Conservation (phyloP, 2,797 vertebrate species). For the Myotis findleyi region DNA sequence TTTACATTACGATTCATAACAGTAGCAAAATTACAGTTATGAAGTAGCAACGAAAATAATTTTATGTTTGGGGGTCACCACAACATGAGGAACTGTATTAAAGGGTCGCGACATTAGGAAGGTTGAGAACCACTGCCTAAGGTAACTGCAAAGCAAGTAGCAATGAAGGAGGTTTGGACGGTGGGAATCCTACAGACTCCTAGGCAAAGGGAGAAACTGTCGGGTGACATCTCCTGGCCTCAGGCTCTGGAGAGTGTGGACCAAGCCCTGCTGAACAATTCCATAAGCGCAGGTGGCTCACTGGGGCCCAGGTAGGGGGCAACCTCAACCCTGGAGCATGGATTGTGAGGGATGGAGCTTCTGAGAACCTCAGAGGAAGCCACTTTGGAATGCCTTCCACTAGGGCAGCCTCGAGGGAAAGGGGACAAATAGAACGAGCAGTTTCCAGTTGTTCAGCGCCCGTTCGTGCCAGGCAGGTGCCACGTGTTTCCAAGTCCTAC, state of each 20-base stretch:
- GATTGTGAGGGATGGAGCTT: not conserved
- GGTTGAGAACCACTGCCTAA: no score
- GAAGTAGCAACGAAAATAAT: no score
- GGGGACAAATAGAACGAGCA: not conserved
- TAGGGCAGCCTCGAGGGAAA: not conserved
- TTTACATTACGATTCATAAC: no score
- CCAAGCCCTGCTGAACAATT: not conserved
- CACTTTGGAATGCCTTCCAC: not conserved
- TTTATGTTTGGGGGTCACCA: no score
- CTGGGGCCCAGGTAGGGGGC: not conserved
- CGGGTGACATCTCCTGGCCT: not conserved
- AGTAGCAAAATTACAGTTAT: no score
- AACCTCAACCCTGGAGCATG: not conserved
- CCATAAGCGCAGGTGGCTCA: not conserved
- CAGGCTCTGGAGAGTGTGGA: not conserved
- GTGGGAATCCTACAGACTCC: not conserved
- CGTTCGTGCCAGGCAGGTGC: not conserved
- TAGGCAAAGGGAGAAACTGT: not conserved
- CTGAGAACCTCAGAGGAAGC: not conserved
- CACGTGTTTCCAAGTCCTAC: not conserved
- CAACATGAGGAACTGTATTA: no score
- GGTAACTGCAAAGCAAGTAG: not conserved
- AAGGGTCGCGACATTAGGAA: no score
- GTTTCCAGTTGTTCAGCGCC: not conserved
- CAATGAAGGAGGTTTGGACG: not conserved